These are phyloP conservation scores for Argyresthia goedartella DNA, from an alignment of 2,888 invertebrate species.

Conservation along the genomic window DNA sequence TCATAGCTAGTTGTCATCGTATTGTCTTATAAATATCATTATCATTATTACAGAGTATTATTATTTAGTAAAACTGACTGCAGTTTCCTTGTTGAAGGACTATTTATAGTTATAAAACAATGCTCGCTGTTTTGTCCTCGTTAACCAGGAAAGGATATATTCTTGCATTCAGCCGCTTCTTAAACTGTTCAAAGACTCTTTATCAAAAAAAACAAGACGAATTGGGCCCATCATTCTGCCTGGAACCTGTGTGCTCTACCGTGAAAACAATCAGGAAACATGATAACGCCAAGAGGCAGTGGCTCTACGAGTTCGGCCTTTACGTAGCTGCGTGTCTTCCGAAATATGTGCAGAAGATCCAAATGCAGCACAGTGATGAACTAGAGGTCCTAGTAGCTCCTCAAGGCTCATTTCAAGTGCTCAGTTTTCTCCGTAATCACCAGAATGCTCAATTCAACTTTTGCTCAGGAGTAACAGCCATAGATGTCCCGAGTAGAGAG, in stretches of 20 bases:
- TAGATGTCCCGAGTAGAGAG: conserved; percentile 47
- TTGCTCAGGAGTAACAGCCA: conserved; percentile 40
- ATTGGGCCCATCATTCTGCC: conserved; percentile 18
- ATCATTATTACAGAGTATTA: too few relatives aligned
- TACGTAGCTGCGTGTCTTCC: conserved; percentile 55
- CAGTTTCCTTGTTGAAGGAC: too few relatives aligned
- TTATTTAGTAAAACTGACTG: too few relatives aligned
- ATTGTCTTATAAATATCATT: too few relatives aligned
- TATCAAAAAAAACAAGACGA: too few relatives aligned
- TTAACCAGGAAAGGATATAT: too few relatives aligned
- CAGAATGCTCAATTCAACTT: conserved; percentile 47
- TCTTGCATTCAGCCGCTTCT: too few relatives aligned
- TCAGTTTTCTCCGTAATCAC: conserved; percentile 42
- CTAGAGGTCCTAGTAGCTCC: conserved; percentile 48
- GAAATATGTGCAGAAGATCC: conserved; percentile 51
- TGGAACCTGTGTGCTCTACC: conserved; percentile 32
- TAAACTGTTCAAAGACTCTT: too few relatives aligned
- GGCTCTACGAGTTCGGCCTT: conserved; percentile 49
- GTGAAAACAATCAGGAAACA: conserved; percentile 38
- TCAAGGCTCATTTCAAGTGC: conserved; percentile 41
- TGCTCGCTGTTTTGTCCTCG: too few relatives aligned
- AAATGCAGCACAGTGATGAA: conserved; percentile 49
- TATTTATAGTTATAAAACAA: too few relatives aligned
- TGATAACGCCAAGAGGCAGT: conserved; percentile 38
- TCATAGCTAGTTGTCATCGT: too few relatives aligned